phyloP scores from a whole-genome alignment of 2,888 invertebrate species.

The Hyposoter didymator region DNA sequence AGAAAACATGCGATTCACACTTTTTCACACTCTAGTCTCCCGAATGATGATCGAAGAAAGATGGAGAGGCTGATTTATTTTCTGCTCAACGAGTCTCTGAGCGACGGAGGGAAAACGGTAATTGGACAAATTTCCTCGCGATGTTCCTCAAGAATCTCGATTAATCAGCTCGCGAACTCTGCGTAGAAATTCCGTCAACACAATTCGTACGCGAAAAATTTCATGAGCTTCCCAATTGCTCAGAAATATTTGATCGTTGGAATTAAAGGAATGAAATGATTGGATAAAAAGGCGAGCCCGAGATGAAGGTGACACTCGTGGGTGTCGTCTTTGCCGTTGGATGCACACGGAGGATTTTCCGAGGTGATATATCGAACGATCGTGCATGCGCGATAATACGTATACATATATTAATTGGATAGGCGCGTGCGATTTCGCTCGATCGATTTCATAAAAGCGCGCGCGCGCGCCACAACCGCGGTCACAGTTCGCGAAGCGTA shows the following conservation, averaged over 20 bases:
- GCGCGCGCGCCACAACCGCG: slow-evolving; percentile 55
- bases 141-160: neutral
- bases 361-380: slow-evolving; percentile 56
- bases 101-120: slow-evolving; percentile 23
- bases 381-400: neutral
- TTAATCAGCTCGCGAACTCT: neutral
- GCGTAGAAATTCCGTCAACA: neutral
- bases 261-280: neutral
- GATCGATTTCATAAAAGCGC: slow-evolving; percentile 69
- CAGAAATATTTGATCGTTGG: neutral
- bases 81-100: slow-evolving; percentile 4
- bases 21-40: slow-evolving; percentile 9
- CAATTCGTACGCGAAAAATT: neutral
- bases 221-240: neutral
- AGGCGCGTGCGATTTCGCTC: slow-evolving; percentile 70
- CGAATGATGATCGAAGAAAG: neutral
- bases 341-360: slow-evolving; percentile 55
- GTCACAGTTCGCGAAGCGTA: slow-evolving; percentile 74
- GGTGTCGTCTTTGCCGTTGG: slow-evolving; percentile 60
- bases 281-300: neutral
- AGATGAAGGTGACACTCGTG: slow-evolving; percentile 49
- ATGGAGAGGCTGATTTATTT: neutral
- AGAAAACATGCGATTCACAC: slow-evolving; percentile 35
- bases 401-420: slow-evolving; percentile 33
- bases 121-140: neutral